Conservation (phyloP, 2,888 invertebrate genomes). For the Xestia rhomboidea region DNA sequence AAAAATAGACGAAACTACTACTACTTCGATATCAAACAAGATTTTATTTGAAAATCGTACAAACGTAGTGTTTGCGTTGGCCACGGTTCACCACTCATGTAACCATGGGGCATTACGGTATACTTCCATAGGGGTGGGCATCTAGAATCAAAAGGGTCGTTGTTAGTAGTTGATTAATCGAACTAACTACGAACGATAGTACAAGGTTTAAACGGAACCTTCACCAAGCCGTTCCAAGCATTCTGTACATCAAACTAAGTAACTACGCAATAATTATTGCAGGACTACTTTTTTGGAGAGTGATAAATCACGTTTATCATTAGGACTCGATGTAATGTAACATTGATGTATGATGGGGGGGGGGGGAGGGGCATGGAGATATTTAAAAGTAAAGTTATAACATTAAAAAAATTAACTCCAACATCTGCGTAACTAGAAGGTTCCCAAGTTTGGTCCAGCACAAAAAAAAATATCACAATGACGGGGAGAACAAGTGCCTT, state of each 20-base stretch:
- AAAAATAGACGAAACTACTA: constrained; percentile 48
- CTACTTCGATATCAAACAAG: constrained; percentile 38
- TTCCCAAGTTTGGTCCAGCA: neutral
- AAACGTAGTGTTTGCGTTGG: constrained; percentile 2
- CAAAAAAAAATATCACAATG: neutral
- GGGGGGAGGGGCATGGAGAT: too few species aligned
- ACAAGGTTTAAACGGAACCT: neutral
- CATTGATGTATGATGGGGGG: too few species aligned
- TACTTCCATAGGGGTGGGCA: constrained; percentile 35
- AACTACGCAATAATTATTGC: neutral
- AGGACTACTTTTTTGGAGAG: neutral
- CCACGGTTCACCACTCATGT: constrained; percentile 15
- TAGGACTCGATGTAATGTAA: neutral
- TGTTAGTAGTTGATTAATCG: constrained; percentile 26
- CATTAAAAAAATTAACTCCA: neutral
- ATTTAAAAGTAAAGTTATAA: neutral
- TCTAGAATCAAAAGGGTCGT: constrained; percentile 44
- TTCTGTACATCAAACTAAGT: neutral
- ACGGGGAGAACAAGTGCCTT: neutral
- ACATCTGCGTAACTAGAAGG: neutral
- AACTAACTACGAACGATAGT: constrained; percentile 7
- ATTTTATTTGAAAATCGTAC: constrained; percentile 39
- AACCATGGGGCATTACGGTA: neutral
- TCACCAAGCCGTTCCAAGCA: neutral
- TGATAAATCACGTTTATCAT: neutral